These are phyloP conservation scores for Spondyliosoma cantharus DNA, from an alignment of 2,797 vertebrate genomes.

Conservation along the genomic window DNA sequence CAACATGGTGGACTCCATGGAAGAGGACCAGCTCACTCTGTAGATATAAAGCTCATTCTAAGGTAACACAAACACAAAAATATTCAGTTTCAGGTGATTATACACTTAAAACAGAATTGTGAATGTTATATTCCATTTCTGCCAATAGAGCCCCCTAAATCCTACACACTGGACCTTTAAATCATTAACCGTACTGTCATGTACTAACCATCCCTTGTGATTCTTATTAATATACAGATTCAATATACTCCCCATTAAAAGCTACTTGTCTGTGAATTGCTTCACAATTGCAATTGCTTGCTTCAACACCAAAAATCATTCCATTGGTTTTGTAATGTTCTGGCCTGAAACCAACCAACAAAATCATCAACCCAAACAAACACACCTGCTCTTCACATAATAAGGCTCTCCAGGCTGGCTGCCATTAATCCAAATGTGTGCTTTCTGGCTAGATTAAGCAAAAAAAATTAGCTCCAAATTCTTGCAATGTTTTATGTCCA, in stretches of 20 bases:
- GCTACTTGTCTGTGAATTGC: background rate
- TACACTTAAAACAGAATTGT: no score
- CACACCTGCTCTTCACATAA: background rate
- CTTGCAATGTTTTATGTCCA: constrained; percentile 2
- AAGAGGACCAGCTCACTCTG: no score
- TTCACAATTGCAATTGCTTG: background rate
- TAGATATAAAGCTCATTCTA: no score
- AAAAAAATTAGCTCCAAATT: background rate
- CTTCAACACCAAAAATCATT: background rate
- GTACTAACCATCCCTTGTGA: background rate
- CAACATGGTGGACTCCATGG: no score
- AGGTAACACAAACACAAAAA: no score
- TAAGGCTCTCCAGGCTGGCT: background rate
- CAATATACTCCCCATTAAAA: background rate
- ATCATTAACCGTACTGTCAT: background rate
- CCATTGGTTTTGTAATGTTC: background rate
- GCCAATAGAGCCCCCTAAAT: no score
- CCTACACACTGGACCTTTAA: background rate
- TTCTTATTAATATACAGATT: background rate
- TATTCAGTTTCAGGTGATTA: no score
- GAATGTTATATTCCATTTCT: no score
- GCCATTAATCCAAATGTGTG: background rate
- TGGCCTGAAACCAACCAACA: background rate
- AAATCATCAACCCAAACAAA: constrained; percentile 4
- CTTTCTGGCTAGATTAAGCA: background rate